A percentile compares a stretch with the other conserved stretches of the same genome.
Evolutionary conservation across 2,113 vertebrate genomes (phyloP).

Genomic region (Neogale vison): DNA sequence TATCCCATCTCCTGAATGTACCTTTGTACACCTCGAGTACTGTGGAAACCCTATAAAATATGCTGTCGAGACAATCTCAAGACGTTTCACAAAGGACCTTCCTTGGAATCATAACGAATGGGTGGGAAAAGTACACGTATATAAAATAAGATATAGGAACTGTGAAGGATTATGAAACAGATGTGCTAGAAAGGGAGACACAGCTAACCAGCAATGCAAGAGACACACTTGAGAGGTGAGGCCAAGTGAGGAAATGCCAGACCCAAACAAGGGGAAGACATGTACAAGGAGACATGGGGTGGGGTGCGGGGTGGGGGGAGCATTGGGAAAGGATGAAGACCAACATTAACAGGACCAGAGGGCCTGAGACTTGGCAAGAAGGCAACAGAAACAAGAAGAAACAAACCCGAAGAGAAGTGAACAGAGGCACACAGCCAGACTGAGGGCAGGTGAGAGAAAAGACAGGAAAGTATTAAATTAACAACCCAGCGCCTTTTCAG

Average conservation of each 20-base stretch:
- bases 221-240: not conserved
- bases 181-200: not conserved
- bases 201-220: not conserved
- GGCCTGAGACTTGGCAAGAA: not conserved
- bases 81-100: not conserved
- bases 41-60: not conserved
- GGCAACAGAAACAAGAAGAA: not conserved
- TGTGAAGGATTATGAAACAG: not conserved
- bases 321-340: not conserved
- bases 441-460: not conserved
- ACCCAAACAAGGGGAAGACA: not conserved
- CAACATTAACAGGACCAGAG: not conserved
- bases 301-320: not conserved
- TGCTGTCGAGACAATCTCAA: not conserved
- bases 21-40: not conserved
- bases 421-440: not conserved
- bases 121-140: not conserved
- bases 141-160: not conserved
- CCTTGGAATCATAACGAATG: not conserved
- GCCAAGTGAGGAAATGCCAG: not conserved
- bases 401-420: not conserved
- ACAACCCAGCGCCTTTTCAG: not conserved
- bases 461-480: not conserved
- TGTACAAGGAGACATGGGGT: rapidly evolving
- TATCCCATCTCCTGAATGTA: not conserved